These are phyloP conservation scores for Syndactyla subalaris DNA, from an alignment of 2,797 vertebrate genomes.

Conservation along the genomic window DNA sequence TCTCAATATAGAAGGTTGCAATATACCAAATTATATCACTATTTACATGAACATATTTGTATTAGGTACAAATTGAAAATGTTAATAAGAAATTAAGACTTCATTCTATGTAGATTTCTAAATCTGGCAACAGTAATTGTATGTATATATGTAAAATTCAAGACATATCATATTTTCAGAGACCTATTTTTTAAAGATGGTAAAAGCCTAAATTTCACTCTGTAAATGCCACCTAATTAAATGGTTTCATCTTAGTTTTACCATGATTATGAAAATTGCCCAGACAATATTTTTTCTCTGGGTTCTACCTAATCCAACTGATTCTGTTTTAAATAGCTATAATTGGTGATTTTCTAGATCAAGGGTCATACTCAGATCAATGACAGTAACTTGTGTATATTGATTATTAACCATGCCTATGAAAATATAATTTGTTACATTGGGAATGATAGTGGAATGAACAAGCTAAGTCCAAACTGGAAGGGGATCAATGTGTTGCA, in stretches of 20 bases:
- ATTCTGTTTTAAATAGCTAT: constrained; percentile 73
- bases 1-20: constrained; percentile 27
- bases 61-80: constrained; percentile 51
- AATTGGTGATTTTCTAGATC: constrained; percentile 78
- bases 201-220: constrained; percentile 46
- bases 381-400: constrained; percentile 75
- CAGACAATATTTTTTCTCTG: constrained; percentile 29
- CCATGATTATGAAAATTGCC: constrained; percentile 34
- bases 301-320: constrained; percentile 42
- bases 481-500: constrained; percentile 73
- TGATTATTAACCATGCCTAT: constrained; percentile 74
- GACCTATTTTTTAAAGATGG: constrained; percentile 36
- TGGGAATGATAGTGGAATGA: constrained; percentile 66
- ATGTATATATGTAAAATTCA: constrained; percentile 10
- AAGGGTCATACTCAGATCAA: constrained; percentile 74
- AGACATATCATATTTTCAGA: constrained; percentile 1
- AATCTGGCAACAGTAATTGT: constrained; percentile 1
- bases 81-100: constrained; percentile 18
- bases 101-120: constrained; percentile 10
- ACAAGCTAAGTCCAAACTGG: constrained; percentile 70
- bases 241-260: constrained; percentile 40
- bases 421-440: constrained; percentile 78
- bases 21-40: constrained; percentile 1
- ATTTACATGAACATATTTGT: constrained; percentile 52
- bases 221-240: constrained; percentile 48